phyloP scores from a whole-genome alignment of 2,888 invertebrate genomes.

The Drosophila monieri region DNA sequence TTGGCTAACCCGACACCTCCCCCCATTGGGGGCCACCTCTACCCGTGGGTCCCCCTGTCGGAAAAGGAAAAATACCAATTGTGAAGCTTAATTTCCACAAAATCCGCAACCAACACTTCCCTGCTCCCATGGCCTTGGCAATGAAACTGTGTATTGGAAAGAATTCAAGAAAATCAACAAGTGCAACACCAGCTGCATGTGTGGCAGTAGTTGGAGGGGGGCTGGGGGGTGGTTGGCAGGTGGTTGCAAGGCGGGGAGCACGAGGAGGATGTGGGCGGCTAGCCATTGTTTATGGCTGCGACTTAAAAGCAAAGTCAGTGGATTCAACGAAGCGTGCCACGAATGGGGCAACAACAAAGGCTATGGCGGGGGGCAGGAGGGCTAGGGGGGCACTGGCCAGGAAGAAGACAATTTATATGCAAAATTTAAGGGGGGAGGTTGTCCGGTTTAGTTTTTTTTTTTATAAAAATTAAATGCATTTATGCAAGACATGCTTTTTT shows the following conservation, averaged over 20 bases:
- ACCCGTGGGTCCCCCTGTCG: background rate
- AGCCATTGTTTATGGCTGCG: conserved; percentile 48
- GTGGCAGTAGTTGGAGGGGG: conserved; percentile 8
- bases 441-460: background rate
- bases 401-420: conserved; percentile 23
- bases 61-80: conserved; percentile 21
- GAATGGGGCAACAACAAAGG: conserved; percentile 1
- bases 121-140: conserved; percentile 67
- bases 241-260: conserved; percentile 3
- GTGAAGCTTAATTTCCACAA: conserved; percentile 17
- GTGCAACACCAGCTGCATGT: conserved; percentile 12
- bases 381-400: conserved; percentile 4
- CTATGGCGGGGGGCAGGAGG: background rate
- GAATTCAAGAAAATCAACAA: conserved; percentile 20
- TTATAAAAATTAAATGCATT: too few relatives aligned
- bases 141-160: conserved; percentile 49
- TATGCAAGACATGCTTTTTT: too few relatives aligned
- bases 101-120: conserved; percentile 16
- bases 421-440: background rate
- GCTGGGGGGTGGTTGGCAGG: conserved; percentile 2
- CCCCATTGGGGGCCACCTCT: background rate
- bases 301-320: conserved; percentile 30
- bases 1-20: conserved; percentile 27
- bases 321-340: conserved; percentile 60
- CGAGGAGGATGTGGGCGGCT: background rate